These are phyloP conservation scores for Dicyrtoma fusca DNA, from an alignment of 2,888 invertebrate genomes.

Conservation along the genomic window DNA sequence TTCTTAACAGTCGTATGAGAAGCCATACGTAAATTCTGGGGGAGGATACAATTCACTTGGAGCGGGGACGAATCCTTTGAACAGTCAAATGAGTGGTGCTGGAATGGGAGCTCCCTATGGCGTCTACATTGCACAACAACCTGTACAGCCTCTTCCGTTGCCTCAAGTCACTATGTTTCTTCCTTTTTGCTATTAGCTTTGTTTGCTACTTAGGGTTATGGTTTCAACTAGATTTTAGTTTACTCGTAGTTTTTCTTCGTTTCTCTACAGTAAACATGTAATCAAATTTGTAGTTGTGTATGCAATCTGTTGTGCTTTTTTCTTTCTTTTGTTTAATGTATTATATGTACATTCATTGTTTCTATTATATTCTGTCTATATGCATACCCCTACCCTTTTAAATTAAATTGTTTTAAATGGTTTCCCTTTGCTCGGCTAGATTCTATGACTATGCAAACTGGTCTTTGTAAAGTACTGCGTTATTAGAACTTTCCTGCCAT, in stretches of 20 bases:
- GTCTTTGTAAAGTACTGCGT: no score
- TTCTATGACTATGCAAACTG: no score
- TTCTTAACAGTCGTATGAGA: slow-evolving; percentile 51
- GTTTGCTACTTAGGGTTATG: slow-evolving; percentile 7
- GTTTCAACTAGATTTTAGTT: slow-evolving; percentile 3
- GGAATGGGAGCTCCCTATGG: slow-evolving; percentile 50
- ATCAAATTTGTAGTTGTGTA: background rate
- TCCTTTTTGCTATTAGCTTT: slow-evolving; percentile 34
- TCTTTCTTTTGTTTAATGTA: background rate
- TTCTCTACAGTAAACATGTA: background rate
- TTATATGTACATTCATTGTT: background rate
- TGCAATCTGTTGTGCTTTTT: background rate
- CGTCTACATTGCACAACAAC: slow-evolving; percentile 55
- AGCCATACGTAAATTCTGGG: slow-evolving; percentile 47
- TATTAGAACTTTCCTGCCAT: no score
- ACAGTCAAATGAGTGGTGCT: slow-evolving; percentile 51
- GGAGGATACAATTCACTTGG: slow-evolving; percentile 49
- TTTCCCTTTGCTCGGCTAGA: no score
- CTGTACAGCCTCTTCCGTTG: slow-evolving; percentile 56
- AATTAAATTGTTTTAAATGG: no score
- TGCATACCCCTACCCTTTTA: no score
- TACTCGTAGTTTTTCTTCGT: background rate
- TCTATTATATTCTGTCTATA: no score
- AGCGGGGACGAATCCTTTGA: slow-evolving; percentile 49
- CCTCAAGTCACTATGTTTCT: slow-evolving; percentile 55